A percentile compares a stretch with the other conserved stretches of the same genome.
Conservation (phyloP, 1,140 invertebrate species). For the Carcinoscorpius rotundicauda region DNA sequence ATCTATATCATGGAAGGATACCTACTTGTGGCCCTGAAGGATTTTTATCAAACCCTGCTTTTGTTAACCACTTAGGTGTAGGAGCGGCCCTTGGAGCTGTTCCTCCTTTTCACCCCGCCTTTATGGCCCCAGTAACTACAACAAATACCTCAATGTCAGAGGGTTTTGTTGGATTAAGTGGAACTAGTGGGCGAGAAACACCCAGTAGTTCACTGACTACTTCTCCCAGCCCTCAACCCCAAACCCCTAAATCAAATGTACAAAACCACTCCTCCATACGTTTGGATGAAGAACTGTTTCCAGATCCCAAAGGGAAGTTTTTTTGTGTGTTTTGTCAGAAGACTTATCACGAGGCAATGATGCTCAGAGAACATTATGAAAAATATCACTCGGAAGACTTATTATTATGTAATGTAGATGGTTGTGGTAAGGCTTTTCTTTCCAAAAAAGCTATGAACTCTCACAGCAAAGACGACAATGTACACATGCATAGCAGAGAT, state of each 20-base stretch:
- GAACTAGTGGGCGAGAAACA: not conserved
- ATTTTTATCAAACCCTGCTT: conserved; percentile 25
- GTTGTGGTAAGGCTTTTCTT: too few relatives aligned
- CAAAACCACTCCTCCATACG: conserved; percentile 1
- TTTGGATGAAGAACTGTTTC: conserved; percentile 13
- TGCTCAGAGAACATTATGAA: conserved; percentile 53
- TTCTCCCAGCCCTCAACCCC: conserved; percentile 1
- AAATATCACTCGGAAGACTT: conserved; percentile 41
- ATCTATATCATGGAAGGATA: conserved; percentile 37
- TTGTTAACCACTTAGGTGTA: conserved; percentile 7
- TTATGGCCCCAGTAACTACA: conserved; percentile 13
- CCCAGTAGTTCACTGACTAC: not conserved
- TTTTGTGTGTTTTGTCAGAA: conserved; percentile 49
- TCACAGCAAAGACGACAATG: too few relatives aligned
- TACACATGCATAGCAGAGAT: too few relatives aligned
- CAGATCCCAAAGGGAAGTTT: conserved; percentile 5
- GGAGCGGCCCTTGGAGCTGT: not conserved
- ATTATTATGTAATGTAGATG: not conserved
- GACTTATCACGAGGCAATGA: conserved; percentile 42
- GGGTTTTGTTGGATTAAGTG: not conserved
- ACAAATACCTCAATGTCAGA: not conserved
- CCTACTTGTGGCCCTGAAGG: conserved; percentile 27
- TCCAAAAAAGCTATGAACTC: too few relatives aligned
- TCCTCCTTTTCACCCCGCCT: conserved; percentile 18
- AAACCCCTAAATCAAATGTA: not conserved